Evolutionary conservation across 2,888 invertebrate genomes (phyloP), one percentile per base, ranked within the genome.

Genomic region (Trilocha varians): DNA sequence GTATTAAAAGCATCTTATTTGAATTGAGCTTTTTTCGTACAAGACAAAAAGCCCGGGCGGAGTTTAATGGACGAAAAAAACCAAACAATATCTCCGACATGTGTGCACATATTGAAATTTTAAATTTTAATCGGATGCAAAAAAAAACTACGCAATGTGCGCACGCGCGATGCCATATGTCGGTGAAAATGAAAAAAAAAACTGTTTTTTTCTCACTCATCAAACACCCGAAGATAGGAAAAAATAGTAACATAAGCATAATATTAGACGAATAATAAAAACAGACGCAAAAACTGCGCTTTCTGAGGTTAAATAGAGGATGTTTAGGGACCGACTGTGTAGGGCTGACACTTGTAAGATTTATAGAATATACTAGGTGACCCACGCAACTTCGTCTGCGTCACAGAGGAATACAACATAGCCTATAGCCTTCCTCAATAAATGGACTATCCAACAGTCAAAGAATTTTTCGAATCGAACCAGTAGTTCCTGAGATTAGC

Each of bases 181-280:
- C 52, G 48, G 52, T 41, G 53, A 36, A 16, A 35, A 57, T 47
- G 46, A 41, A 45, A 59, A 66, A 64, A 75, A 77, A 79, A 77
- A 71, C 56, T 52, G 43, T 64, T 71, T 78, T 78, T 76, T 77
- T 71, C 48, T 62, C 60, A 67, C 58, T 70, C 75, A 80, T 78
- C 75, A 77, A 72, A 78, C 77, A 74, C 72, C 68, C 66, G 57
- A 50, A 59, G 59, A 49, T 60, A 57, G 53, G 62, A 80, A 80
- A 83, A 83, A 80, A 75, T 70, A 46, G 76, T 75, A 79, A 82
- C 80, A 82, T 82, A 82, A 80, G 83, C 80, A 80, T 80, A 80
- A 83, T 78, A 82, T 83, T 82, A 69, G 58, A 66, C 64, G 55
- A 60, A 74, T 75, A 60, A 74, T 75, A 83, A 82, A 80, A 80